A percentile compares a stretch with the other conserved stretches of the same genome.
Conservation (phyloP, 2,888 invertebrate genomes). For the Cheilosia variabilis region DNA sequence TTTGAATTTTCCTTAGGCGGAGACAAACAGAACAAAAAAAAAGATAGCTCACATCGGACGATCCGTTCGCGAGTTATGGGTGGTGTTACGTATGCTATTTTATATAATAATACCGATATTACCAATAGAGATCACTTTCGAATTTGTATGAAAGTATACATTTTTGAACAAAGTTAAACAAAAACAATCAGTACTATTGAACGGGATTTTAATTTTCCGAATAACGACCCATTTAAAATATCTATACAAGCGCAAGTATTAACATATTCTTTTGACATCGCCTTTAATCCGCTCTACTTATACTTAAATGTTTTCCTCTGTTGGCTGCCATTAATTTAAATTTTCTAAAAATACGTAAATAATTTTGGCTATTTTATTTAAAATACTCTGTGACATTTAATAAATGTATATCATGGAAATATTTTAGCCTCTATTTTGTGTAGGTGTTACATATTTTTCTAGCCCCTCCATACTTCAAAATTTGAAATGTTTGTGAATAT, state of each 20-base stretch:
- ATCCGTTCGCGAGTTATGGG: too few relatives aligned
- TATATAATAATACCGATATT: too few relatives aligned
- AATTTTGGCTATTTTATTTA: not conserved
- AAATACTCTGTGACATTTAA: constrained; percentile 9
- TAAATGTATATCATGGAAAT: not conserved
- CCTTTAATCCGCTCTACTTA: not conserved
- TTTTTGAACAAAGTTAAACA: not conserved
- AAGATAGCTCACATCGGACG: too few relatives aligned
- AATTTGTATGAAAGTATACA: too few relatives aligned
- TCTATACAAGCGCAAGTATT: too few relatives aligned
- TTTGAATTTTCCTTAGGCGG: too few relatives aligned
- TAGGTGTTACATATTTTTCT: not conserved
- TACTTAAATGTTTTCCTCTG: constrained; percentile 12
- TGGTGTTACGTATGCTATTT: too few relatives aligned
- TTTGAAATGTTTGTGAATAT: not conserved
- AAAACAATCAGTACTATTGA: not conserved
- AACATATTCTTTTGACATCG: not conserved
- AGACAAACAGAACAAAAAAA: too few relatives aligned
- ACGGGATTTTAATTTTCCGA: not conserved
- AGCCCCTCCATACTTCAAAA: not conserved
- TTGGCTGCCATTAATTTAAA: constrained; percentile 11
- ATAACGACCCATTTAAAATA: constrained; percentile 7
- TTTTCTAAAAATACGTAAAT: constrained; percentile 23
- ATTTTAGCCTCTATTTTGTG: constrained; percentile 15
- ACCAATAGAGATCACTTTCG: too few relatives aligned